phyloP scores from a whole-genome alignment of 2,113 vertebrate genomes.

The Corvus moneduloides region DNA sequence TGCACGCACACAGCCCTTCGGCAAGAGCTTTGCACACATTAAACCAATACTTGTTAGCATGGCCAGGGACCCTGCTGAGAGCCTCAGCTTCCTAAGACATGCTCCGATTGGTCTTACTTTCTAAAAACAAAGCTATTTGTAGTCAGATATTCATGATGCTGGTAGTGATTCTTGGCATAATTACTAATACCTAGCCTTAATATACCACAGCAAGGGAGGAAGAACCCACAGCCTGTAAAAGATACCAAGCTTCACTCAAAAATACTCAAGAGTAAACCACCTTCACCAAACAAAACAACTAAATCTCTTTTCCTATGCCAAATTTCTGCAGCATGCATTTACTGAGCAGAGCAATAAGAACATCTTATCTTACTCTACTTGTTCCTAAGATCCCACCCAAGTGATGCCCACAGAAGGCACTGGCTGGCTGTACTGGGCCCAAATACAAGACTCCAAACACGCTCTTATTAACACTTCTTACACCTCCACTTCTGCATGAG shows the following conservation, averaged over 20 bases:
- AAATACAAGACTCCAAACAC: not conserved
- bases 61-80: not conserved
- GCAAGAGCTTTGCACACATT: not conserved
- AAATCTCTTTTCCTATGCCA: not conserved
- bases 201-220: not conserved
- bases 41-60: not conserved
- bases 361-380: not conserved
- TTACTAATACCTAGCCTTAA: not conserved
- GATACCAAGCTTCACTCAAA: not conserved
- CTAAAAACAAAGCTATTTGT: not conserved
- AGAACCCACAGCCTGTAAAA: not conserved
- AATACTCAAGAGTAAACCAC: not conserved
- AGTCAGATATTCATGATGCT: not conserved
- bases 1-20: rapidly evolving
- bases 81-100: not conserved
- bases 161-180: not conserved
- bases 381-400: not conserved
- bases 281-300: not conserved
- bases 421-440: not conserved
- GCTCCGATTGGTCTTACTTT: not conserved
- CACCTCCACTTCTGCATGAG: not conserved
- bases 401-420: not conserved
- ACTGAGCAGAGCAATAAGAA: not conserved
- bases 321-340: not conserved
- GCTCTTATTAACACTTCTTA: not conserved